Base-by-base conservation (phyloP, 2,113 vertebrate species). In the Leptodactylus fuscus region DNA sequence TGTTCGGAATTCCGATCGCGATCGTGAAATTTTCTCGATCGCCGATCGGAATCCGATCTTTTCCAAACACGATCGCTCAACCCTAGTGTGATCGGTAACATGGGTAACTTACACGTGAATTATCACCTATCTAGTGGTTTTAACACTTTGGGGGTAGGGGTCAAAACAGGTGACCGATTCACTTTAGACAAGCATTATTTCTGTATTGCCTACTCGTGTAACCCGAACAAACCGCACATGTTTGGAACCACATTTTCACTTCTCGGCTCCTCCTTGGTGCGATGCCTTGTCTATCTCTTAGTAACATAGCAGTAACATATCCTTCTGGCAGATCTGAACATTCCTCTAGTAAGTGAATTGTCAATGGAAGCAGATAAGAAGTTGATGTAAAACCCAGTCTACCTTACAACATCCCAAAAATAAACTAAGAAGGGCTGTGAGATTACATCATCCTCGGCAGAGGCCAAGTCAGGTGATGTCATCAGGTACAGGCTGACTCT, bases 331-430 rank as follows among this genome's bases (percentile, higher is more conserved):
- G 65, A 69, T 11, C 2, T 36, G 8, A 36, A 38, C 34, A 69
- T 69, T 69, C 34, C 65, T 69, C 16, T 69, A 38, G n/a, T n/a
- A n/a, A n/a, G n/a, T n/a, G 7, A 67, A 18, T 34, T 34, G 29
- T 34, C 65, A 38, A 15, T 36, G 16, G 18, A 69, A 36, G 13
- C 16, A 67, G 62, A 15, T 67, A 29, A 36, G 65, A 69, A 36
- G 60, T 11, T 38, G 65, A 69, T 69, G 65, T 38, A 69, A 69
- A 69, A 69, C 16, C 32, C 65, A 69, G 65, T 18, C 18, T 69
- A 22, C 65, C 38, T 36, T 18, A 36, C 22, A 69, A 69, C 11
- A 2, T 69, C 20, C 65, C 18, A 9, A 11, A 10, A 38, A 69
- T 36, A 38, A 69, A 69, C n/a, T n/a, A n/a, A 38, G 6, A 1